Evolutionary conservation across 2,113 vertebrate genomes (phyloP), one percentile per base, ranked within the genome.

Genomic region (Crotalus tigris): DNA sequence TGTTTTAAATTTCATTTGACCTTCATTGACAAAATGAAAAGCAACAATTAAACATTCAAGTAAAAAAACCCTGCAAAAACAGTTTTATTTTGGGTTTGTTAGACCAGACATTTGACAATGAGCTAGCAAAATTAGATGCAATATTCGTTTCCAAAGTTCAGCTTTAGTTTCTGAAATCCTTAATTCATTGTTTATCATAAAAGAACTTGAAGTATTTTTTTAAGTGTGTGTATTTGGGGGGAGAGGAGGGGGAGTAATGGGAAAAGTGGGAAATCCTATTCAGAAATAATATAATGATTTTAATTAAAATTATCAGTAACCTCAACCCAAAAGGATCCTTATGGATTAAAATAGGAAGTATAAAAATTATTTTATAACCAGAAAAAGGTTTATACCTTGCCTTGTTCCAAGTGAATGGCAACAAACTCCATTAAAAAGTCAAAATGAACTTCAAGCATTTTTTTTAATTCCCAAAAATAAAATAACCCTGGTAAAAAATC

Each of bases 1-100:
- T 96, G 92, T 94, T 96, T 96, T 95, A 97, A 97, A 97, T 97
- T 96, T 97, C 95, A 96, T 97, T 97, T 97, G 95, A 96, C 95
- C 26, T 29, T 96, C 96, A 96, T 96, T 97, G 97, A 96, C 91
- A 88, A 95, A 96, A 95, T 57, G 95, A 97, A 97, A 95, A 93
- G 91, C 88, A 96, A 69, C 85, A 91, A 88, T 26, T 26, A 61
- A 44, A 75, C 15, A 46, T 51, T 6, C 13, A 90, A 13, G 23
- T 33, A 59, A 92, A 96, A 97, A 97, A 92, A 5, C 29, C 29
- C 94, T 87, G 89, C 46, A 93, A 95, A 96, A 95, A 64, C 61
- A 95, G 95, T 94, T 85, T 95, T 92, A 90, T 64, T 95, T 96
- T 81, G 23, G 93, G 15, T 81, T 39, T 81, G 17, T 81, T 81